phyloP scores from a whole-genome alignment of 2,113 vertebrate species.

The Bujurquina vittata region DNA sequence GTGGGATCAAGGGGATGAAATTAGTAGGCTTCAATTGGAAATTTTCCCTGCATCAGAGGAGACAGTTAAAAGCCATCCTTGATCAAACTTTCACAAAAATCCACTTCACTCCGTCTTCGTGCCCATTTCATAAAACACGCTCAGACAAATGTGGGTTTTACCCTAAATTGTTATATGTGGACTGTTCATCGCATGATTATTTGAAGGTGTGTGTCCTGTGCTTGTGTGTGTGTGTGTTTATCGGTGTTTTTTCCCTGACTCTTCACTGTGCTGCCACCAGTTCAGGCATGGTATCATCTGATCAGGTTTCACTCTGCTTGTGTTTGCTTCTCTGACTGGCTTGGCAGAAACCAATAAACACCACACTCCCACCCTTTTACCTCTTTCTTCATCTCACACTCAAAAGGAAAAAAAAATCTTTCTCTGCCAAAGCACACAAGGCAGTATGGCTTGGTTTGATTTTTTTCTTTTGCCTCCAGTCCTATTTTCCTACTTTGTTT shows the following conservation, averaged over 20 bases:
- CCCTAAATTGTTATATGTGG: neutral
- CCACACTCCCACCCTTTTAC: constrained; percentile 61
- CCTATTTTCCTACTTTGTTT: constrained; percentile 16
- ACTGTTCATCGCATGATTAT: constrained; percentile 62
- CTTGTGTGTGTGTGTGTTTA: constrained; percentile 60
- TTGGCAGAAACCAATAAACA: constrained; percentile 81
- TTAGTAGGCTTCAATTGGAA: constrained; percentile 67
- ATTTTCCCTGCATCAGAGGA: constrained; percentile 47
- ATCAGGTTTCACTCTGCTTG: constrained; percentile 73
- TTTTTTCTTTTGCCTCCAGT: neutral
- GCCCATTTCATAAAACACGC: neutral
- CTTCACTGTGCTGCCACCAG: constrained; percentile 31
- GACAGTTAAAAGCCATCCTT: constrained; percentile 42
- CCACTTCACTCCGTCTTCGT: neutral
- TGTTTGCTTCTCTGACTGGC: constrained; percentile 73
- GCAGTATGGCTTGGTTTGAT: constrained; percentile 28
- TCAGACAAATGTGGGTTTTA: constrained; percentile 9
- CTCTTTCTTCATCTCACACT: constrained; percentile 27
- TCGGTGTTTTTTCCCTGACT: constrained; percentile 59
- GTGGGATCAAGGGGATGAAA: constrained; percentile 63
- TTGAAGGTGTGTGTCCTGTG: constrained; percentile 50
- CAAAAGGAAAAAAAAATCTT: constrained; percentile 32
- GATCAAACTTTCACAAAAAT: constrained; percentile 25
- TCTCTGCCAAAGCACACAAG: constrained; percentile 56
- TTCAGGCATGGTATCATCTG: constrained; percentile 65